phyloP scores from a whole-genome alignment of 2,113 vertebrate genomes.

The Forbesichthys papilliferus region DNA sequence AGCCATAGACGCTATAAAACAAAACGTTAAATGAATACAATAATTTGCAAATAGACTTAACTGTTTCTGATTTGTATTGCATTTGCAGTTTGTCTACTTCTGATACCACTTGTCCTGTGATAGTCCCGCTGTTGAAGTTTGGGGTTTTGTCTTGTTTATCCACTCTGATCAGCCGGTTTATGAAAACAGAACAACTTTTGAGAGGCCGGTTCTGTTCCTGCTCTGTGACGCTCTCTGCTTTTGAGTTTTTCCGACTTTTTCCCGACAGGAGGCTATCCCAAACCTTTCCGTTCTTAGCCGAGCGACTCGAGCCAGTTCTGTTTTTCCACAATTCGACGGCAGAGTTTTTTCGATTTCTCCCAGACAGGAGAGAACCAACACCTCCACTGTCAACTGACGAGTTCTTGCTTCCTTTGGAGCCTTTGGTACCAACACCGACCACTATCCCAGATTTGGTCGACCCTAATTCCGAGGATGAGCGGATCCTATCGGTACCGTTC shows the following conservation, averaged over 20 bases:
- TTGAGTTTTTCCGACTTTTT: conserved; percentile 83
- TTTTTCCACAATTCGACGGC: conserved; percentile 65
- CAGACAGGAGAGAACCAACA: conserved; percentile 63
- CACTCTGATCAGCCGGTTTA: conserved; percentile 87
- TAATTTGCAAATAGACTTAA: conserved; percentile 57
- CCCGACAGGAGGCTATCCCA: conserved; percentile 81
- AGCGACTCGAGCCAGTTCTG: conserved; percentile 23
- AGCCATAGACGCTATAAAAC: too few species aligned
- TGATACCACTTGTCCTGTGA: conserved; percentile 47
- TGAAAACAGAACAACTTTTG: conserved; percentile 74
- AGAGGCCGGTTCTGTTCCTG: conserved; percentile 68
- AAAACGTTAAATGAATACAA: neutral
- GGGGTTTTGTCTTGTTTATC: conserved; percentile 83
- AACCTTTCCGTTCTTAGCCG: conserved; percentile 67
- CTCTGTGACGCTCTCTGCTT: conserved; percentile 51
- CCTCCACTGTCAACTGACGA: conserved; percentile 47
- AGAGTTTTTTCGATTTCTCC: conserved; percentile 83
- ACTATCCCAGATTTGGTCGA: conserved; percentile 68
- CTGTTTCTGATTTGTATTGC: conserved; percentile 76
- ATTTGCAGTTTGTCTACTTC: conserved; percentile 76
- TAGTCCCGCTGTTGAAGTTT: conserved; percentile 59
- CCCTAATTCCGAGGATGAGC: conserved; percentile 66
- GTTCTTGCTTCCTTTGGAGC: conserved; percentile 70
- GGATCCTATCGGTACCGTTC: conserved; percentile 81
- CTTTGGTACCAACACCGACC: conserved; percentile 61